Conservation (phyloP, 2,888 invertebrate genomes). For the Ochlodes sylvanus region DNA sequence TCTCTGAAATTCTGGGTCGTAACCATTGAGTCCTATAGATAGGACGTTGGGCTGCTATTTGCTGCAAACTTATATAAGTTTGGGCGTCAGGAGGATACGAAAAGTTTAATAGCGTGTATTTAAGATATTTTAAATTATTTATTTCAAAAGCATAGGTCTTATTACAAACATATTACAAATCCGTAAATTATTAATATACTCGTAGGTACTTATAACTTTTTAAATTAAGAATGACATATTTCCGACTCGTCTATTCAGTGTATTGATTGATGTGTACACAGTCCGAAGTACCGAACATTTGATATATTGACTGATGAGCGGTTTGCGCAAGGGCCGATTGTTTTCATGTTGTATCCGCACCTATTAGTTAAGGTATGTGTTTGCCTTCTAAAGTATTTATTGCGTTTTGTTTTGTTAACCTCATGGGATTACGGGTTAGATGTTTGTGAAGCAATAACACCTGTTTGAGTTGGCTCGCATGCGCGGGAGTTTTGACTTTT, state of each 20-base stretch:
- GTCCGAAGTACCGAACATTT: constrained; percentile 51
- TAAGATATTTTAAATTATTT: too few species aligned
- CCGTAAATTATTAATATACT: neutral
- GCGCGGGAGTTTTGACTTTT: constrained; percentile 53
- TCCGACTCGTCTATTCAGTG: neutral
- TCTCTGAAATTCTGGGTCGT: too few species aligned
- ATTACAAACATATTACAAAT: too few species aligned
- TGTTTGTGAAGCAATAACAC: constrained; percentile 78
- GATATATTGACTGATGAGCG: constrained; percentile 62
- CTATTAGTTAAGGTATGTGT: constrained; percentile 71
- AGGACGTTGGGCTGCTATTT: too few species aligned
- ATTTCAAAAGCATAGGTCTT: too few species aligned
- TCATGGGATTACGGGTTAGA: constrained; percentile 78
- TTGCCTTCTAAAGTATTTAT: constrained; percentile 75
- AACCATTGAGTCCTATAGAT: too few species aligned
- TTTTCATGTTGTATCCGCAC: constrained; percentile 72
- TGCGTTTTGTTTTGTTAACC: constrained; percentile 81
- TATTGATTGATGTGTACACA: constrained; percentile 42
- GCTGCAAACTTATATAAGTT: too few species aligned
- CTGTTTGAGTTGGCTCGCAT: constrained; percentile 63
- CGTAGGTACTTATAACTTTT: neutral
- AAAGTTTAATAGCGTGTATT: too few species aligned
- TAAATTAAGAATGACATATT: neutral
- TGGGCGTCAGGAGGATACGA: too few species aligned
- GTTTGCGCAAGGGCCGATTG: constrained; percentile 63